phyloP scores from a whole-genome alignment of 2,797 vertebrate species.

The Agapornis canus region DNA sequence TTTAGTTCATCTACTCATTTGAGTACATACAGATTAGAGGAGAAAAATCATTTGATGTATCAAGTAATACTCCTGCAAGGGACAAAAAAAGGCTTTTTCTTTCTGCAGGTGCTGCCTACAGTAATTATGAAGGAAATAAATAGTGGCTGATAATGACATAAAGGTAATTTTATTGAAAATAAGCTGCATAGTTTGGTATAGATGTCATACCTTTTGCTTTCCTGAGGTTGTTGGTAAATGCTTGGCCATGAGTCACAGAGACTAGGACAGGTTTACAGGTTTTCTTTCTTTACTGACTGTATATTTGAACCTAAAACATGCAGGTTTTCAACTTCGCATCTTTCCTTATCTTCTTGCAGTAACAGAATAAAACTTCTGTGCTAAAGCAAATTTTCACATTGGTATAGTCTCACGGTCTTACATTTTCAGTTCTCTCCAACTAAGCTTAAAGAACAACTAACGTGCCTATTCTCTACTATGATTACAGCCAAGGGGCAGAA shows the following conservation, averaged over 20 bases:
- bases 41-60: not conserved
- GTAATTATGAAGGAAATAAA: not conserved
- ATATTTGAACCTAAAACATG: not conserved
- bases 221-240: not conserved
- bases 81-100: not conserved
- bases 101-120: not conserved
- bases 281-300: constrained; percentile 2
- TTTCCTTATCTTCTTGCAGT: not conserved
- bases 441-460: not conserved
- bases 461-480: not conserved
- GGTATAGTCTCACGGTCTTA: not conserved
- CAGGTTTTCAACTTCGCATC: not conserved
- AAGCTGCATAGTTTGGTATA: not conserved
- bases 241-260: not conserved
- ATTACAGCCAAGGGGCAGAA: not conserved
- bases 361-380: not conserved
- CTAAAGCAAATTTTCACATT: not conserved
- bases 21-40: not conserved
- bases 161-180: constrained; percentile 24
- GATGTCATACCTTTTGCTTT: not conserved
- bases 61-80: not conserved
- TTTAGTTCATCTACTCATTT: not conserved
- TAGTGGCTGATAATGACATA: not conserved
- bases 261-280: not conserved
- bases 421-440: not conserved